Evolutionary conservation across 2,113 vertebrate species (phyloP), one percentile per base, ranked within the genome.

Genomic region (Varanus komodoensis): DNA sequence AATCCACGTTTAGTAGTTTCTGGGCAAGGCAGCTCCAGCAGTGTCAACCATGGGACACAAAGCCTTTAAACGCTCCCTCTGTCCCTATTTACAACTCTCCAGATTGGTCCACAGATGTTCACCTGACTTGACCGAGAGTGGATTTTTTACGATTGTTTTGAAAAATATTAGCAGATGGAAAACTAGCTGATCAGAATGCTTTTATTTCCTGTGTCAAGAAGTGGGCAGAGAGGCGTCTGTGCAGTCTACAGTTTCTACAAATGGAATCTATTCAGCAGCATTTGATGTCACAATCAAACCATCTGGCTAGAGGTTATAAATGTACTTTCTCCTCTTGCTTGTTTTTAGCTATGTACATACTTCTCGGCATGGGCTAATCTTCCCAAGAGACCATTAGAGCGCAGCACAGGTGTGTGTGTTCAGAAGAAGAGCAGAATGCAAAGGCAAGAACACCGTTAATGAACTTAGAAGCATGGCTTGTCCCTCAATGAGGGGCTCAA

Each of bases 171-270:
- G 57, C n/a, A 83, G 82, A 34, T 83, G 67, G n/a, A 83, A 85
- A 85, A 50, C 29, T 52, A 73, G 29, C 27, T n/a, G 44, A 68
- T 52, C 44, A 11, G 44, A 73, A 85, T 52, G 68, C 44, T 71
- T 84, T 85, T 73, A 50, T 25, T 85, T 71, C 83, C 83, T 85
- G 44, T 52, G 15, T 73, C 68, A 52, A 52, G 73, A n/a, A 74
- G 48, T 12, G n/a, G 32, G 69, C 8, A 1, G 71, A 74, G 19
- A 57, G 21, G n/a, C 74, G 68, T 34, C 50, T 86, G 32, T 86
- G 50, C 68, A 34, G 32, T 68, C 48, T 54, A 34, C 9, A 23
- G 21, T 69, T 82, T 44, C 64, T 69, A 69, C 38, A 84, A 84
- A 84, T 32, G 38, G 67, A 74, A 73, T n/a, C 29, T 73, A 48